Evolutionary conservation across 2,113 vertebrate genomes (phyloP).

Genomic region (Cochlearius cochlearius): DNA sequence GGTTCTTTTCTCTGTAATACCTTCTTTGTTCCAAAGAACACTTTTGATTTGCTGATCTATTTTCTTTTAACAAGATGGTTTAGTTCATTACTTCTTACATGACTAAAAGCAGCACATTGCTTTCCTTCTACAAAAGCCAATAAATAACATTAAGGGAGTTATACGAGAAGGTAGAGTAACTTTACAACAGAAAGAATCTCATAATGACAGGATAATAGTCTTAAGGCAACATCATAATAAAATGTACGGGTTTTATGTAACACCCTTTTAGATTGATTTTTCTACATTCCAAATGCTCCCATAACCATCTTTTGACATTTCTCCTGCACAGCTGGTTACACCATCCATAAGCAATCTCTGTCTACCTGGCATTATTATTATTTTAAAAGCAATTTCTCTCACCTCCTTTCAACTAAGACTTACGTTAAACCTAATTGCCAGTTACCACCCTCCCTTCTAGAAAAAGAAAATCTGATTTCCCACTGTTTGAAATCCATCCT

Average conservation of each 20-base stretch:
- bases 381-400: slow-evolving; percentile 32
- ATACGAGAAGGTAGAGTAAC: neutral
- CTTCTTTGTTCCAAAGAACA: neutral
- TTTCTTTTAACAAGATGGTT: slow-evolving; percentile 5
- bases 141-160: slow-evolving; percentile 10
- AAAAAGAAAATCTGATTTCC: neutral
- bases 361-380: slow-evolving; percentile 29
- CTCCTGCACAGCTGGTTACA: slow-evolving; percentile 4
- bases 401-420: neutral
- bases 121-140: neutral
- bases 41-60: neutral
- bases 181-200: neutral
- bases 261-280: slow-evolving; percentile 10
- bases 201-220: neutral
- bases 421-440: neutral
- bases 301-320: slow-evolving; percentile 34
- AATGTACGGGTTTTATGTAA: neutral
- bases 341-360: neutral
- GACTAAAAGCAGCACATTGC: neutral
- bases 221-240: neutral
- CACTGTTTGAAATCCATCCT: neutral
- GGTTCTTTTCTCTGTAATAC: neutral
- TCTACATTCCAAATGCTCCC: neutral
- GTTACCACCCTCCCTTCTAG: neutral
- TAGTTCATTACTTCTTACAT: neutral